Conservation (phyloP, 2,113 vertebrate genomes). For the Actinemys pallida region DNA sequence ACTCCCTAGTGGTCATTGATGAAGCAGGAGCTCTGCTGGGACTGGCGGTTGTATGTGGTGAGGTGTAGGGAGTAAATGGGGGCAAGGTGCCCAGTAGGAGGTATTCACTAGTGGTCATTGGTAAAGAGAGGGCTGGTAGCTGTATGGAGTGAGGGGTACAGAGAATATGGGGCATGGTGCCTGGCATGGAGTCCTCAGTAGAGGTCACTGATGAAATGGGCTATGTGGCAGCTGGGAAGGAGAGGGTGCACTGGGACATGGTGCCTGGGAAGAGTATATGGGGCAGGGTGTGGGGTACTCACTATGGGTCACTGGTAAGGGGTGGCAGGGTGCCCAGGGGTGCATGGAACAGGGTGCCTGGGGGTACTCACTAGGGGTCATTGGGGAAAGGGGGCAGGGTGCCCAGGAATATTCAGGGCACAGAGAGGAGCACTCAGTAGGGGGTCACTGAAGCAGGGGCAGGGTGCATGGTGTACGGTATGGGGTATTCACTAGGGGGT, state of each 20-base stretch:
- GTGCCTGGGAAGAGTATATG: not conserved
- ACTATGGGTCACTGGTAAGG: conserved; percentile 75
- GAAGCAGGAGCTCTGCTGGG: conserved; percentile 91
- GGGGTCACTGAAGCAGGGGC: not conserved
- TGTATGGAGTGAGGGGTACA: conserved; percentile 90
- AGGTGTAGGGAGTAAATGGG: not conserved
- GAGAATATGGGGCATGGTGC: conserved; percentile 91
- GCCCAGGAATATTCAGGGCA: not conserved
- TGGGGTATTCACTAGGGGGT: not conserved
- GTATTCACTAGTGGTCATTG: not conserved
- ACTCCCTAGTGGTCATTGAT: conserved; percentile 94
- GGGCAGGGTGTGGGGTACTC: not conserved
- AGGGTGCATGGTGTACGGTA: not conserved
- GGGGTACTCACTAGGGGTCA: not conserved
- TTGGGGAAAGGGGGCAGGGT: not conserved
- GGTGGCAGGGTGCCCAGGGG: not conserved
- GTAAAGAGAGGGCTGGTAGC: conserved; percentile 78
- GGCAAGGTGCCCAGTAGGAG: not conserved
- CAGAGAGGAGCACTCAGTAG: not conserved
- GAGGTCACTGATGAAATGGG: not conserved
- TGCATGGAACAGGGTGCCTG: too few species aligned
- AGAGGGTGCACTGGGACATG: conserved; percentile 68
- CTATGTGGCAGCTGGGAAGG: conserved; percentile 63
- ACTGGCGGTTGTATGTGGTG: conserved; percentile 58
- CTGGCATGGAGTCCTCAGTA: conserved; percentile 35